A percentile compares a stretch with the other conserved stretches of the same genome.
These are phyloP conservation scores for Mizuhopecten yessoensis DNA, from an alignment of 1,140 invertebrate genomes.

Conservation along the genomic window DNA sequence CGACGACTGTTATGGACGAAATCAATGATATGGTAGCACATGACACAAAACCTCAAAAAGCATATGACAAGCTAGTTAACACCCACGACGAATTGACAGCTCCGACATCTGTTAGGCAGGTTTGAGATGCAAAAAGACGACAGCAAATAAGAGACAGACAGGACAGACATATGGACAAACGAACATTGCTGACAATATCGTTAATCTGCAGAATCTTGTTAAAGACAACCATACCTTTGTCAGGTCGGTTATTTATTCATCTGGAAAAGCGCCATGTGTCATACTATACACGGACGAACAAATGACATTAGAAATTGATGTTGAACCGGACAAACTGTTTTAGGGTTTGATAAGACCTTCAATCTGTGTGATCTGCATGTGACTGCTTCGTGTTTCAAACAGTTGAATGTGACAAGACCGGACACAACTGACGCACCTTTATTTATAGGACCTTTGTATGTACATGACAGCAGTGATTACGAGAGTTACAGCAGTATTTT, in stretches of 20 bases:
- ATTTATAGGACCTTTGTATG: constrained; percentile 50
- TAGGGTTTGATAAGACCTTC: too few relatives aligned
- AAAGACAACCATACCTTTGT: constrained; percentile 49
- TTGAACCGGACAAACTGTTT: constrained; percentile 49
- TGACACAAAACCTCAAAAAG: neutral
- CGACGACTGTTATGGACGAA: constrained; percentile 12
- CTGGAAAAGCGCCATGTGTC: constrained; percentile 51
- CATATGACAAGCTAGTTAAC: neutral
- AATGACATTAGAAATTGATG: constrained; percentile 42
- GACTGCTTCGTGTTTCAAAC: constrained; percentile 44
- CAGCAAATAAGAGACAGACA: too few relatives aligned
- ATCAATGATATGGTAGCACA: neutral
- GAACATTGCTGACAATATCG: too few relatives aligned
- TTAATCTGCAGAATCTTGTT: constrained; percentile 55
- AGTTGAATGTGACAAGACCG: neutral
- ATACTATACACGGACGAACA: constrained; percentile 62
- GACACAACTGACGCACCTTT: constrained; percentile 36
- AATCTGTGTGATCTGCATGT: constrained; percentile 51
- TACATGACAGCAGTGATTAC: constrained; percentile 64
- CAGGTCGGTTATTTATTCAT: constrained; percentile 49
- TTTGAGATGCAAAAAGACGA: neutral
- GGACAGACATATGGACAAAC: too few relatives aligned
- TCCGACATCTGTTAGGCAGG: neutral
- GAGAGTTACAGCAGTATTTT: constrained; percentile 56
- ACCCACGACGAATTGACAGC: neutral